phyloP scores from a whole-genome alignment of 2,888 invertebrate genomes.

The Palloptera scutellata region DNA sequence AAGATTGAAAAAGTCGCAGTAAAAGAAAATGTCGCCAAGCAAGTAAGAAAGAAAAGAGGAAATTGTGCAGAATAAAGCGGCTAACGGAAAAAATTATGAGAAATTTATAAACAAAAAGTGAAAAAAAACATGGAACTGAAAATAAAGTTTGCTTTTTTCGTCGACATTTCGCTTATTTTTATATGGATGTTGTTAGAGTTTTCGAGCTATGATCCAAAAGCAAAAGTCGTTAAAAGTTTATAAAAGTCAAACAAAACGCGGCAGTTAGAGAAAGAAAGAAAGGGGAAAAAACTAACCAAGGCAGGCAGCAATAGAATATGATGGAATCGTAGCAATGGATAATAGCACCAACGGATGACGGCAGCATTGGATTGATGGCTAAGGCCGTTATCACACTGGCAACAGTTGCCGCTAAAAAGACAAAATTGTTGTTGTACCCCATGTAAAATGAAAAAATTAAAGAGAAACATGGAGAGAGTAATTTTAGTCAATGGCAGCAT shows the following conservation, averaged over 20 bases:
- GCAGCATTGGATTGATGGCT: too few relatives aligned
- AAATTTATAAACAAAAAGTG: constrained; percentile 4
- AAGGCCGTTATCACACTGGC: too few relatives aligned
- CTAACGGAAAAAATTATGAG: constrained; percentile 13
- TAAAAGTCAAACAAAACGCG: constrained; percentile 28
- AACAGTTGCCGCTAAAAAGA: too few relatives aligned
- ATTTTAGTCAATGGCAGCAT: too few relatives aligned
- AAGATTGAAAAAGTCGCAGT: neutral
- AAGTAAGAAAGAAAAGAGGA: constrained; percentile 6
- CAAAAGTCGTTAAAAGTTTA: constrained; percentile 32
- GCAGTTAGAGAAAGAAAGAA: constrained; percentile 2
- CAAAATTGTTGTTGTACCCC: too few relatives aligned
- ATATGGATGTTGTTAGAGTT: constrained; percentile 3
- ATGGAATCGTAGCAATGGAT: too few relatives aligned
- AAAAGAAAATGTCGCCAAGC: constrained; percentile 22
- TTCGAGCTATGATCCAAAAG: constrained; percentile 15
- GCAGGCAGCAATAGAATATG: neutral
- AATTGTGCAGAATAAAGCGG: constrained; percentile 31
- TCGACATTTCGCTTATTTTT: neutral
- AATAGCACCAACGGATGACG: too few relatives aligned
- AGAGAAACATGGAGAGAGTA: too few relatives aligned
- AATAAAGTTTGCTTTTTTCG: constrained; percentile 14
- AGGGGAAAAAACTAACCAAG: neutral
- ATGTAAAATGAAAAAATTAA: too few relatives aligned
- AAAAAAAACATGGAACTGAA: neutral